phyloP scores from a whole-genome alignment of 2,888 invertebrate species.

The Thymelicus lineola region DNA sequence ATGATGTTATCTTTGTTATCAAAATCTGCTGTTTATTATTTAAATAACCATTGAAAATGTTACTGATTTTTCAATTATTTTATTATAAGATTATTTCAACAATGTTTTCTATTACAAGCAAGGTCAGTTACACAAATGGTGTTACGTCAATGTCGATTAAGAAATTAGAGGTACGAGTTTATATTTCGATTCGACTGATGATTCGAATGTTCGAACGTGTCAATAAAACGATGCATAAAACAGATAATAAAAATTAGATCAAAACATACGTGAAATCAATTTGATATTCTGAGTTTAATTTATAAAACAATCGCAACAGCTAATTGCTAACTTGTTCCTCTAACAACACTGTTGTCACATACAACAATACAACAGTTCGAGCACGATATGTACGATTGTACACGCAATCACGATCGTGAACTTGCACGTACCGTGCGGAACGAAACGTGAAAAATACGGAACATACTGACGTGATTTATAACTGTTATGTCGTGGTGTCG shows the following conservation, averaged over 20 bases:
- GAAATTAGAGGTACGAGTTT: neutral
- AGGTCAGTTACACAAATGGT: conserved; percentile 1
- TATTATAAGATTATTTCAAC: conserved; percentile 4
- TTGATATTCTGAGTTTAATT: neutral
- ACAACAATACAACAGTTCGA: neutral
- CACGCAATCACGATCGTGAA: conserved; percentile 15
- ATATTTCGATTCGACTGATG: neutral
- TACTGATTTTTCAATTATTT: conserved; percentile 6
- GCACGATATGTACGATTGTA: neutral
- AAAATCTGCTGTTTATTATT: conserved; percentile 11
- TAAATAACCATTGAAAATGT: conserved; percentile 2
- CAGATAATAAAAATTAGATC: conserved; percentile 19
- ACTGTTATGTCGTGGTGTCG: neutral
- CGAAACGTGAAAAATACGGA: conserved; percentile 12
- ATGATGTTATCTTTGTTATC: conserved; percentile 6
- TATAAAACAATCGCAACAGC: neutral
- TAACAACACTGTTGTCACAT: too few species aligned
- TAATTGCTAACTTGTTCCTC: too few species aligned
- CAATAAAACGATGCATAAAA: conserved; percentile 15
- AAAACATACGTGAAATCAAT: conserved; percentile 3
- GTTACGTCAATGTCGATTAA: neutral
- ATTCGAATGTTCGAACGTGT: conserved; percentile 5
- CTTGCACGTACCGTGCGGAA: conserved; percentile 15
- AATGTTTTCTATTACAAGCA: conserved; percentile 9
- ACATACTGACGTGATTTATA: conserved; percentile 1